Base-by-base conservation (phyloP, 2,113 vertebrate species). In the Cebidichthys violaceus region DNA sequence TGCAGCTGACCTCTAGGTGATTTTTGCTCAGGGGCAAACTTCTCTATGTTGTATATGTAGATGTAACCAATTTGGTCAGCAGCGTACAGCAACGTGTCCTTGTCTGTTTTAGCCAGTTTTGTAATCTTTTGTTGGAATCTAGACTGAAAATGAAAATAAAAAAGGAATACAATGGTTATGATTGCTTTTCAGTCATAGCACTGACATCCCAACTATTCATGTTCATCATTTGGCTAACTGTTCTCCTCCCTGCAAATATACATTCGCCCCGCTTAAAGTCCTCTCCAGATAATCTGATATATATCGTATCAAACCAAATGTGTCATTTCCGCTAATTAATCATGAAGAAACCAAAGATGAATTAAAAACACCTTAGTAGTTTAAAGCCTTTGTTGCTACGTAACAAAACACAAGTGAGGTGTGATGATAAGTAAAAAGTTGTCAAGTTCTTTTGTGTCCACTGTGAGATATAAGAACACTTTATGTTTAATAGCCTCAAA, bases 21-120 rank as follows among this genome's bases (percentile, higher is more conserved):
- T 37, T 88, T 92, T 45, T 31, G n/a, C 64, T 94, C 84, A 3
- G 86, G 76, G 52, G 79, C 41, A 0, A 92, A 93, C 2, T 89
- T 85, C 59, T 84, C 68, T 59, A 93, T 93, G 84, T 94, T 67
- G 31, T 92, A 85, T 29, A 93, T 66, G 22, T 67, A 83, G 43
- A 92, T 37, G 22, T 90, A 94, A 17, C 94, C 94, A 0, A 88
- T 13, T 1, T 80, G 85, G 81, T 96, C 92, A 0, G 93, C 95
- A 8, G 77, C 85, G 0, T 76, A 90, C 57, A 94, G 71, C 29
- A 90, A 45, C 0, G 75, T 62, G 24, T 94, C 67, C 0, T 89
- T 88, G 1, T 80, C 75, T 20, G 91, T 76, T 43, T 94, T 89
- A 2, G 84, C 87, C 27, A 94, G 73, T 83, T 93, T 93, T 68